Conservation (phyloP, 2,888 invertebrate genomes). For the Protophormia terraenovae region DNA sequence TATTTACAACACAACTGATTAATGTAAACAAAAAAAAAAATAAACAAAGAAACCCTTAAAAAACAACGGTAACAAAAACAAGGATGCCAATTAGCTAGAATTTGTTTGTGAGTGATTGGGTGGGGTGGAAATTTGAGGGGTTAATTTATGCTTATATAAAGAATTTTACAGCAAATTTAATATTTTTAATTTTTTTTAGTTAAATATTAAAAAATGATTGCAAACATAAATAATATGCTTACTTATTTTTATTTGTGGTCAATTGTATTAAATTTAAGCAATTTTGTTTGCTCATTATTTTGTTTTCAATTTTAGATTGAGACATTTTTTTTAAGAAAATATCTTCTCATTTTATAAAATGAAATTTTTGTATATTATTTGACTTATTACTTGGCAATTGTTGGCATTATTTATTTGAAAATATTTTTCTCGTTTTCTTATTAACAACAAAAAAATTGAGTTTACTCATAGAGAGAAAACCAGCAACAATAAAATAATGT, state of each 20-base stretch:
- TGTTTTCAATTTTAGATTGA: slow-evolving; percentile 25
- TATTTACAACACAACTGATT: not conserved
- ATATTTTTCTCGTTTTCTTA: slow-evolving; percentile 51
- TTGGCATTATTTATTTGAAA: slow-evolving; percentile 48
- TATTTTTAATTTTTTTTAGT: not conserved
- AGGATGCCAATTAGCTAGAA: not conserved
- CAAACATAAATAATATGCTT: no score
- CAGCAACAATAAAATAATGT: not conserved
- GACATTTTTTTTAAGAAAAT: slow-evolving; percentile 10
- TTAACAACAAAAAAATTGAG: slow-evolving; percentile 16
- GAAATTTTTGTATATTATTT: slow-evolving; percentile 48
- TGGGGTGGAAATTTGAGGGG: not conserved
- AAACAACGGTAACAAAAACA: not conserved
- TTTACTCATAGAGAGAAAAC: not conserved
- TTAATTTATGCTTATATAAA: not conserved
- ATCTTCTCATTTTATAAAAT: slow-evolving; percentile 32
- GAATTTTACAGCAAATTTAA: not conserved
- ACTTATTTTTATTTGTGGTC: not conserved
- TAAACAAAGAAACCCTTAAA: not conserved
- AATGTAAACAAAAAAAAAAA: not conserved
- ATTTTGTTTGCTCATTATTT: slow-evolving; percentile 34
- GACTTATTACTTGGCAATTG: slow-evolving; percentile 56
- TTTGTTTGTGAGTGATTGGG: no score
- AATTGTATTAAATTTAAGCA: slow-evolving; percentile 7
- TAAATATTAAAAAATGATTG: no score